A percentile compares a stretch with the other conserved stretches of the same genome.
phyloP scores from a whole-genome alignment of 2,888 invertebrate species.

The Orthosia gracilis region DNA sequence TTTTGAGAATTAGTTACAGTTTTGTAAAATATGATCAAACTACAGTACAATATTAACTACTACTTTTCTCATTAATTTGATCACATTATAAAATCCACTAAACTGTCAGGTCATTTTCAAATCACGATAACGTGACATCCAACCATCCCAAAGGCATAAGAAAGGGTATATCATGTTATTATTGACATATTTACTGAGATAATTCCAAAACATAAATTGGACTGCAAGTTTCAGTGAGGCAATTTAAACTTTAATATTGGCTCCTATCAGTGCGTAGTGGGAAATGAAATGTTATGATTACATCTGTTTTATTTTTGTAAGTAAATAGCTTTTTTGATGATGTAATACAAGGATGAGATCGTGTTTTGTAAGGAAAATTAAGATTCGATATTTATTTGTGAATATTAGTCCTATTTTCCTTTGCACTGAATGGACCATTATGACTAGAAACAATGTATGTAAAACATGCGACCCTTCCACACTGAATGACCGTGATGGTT shows the following conservation, averaged over 20 bases:
- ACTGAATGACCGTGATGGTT: no score
- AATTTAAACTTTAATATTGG: conserved; percentile 74
- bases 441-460: no score
- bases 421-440: background rate
- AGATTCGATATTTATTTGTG: background rate
- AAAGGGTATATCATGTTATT: conserved; percentile 17
- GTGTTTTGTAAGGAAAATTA: background rate
- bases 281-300: conserved; percentile 53
- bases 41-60: no score
- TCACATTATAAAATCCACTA: background rate
- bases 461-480: no score
- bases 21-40: no score
- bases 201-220: conserved; percentile 70
- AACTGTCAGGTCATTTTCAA: background rate
- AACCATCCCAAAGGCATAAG: background rate
- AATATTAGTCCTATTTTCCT: background rate
- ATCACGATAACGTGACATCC: background rate
- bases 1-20: no score
- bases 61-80: background rate
- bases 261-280: conserved; percentile 50
- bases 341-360: background rate
- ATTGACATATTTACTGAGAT: conserved; percentile 49
- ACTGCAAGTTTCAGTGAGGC: conserved; percentile 65
- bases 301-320: conserved; percentile 30
- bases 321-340: conserved; percentile 4